phyloP scores from a whole-genome alignment of 2,888 invertebrate species.

The Holacanthella duospinosa region DNA sequence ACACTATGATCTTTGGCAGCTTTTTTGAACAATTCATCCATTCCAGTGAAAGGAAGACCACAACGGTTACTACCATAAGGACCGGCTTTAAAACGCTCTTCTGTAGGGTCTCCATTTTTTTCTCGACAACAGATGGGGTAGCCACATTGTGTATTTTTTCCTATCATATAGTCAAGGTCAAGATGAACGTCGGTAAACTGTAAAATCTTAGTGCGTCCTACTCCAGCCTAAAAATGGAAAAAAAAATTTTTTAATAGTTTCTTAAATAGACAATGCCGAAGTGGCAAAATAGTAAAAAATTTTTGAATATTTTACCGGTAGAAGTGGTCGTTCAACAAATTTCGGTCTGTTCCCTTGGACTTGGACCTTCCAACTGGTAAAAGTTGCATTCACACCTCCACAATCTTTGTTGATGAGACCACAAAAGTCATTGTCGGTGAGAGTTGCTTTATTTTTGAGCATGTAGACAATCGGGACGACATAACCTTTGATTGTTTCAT shows the following conservation, averaged over 20 bases:
- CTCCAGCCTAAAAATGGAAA: constrained; percentile 47
- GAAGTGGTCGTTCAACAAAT: neutral
- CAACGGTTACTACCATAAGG: constrained; percentile 93
- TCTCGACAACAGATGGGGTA: constrained; percentile 81
- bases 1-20: constrained; percentile 66
- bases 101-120: constrained; percentile 63
- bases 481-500: constrained; percentile 22
- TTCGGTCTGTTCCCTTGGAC: constrained; percentile 18
- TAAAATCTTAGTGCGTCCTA: constrained; percentile 74
- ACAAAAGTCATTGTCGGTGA: constrained; percentile 50
- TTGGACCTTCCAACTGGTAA: constrained; percentile 20
- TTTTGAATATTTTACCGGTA: constrained; percentile 16
- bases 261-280: too few species aligned
- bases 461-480: constrained; percentile 49
- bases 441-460: constrained; percentile 46
- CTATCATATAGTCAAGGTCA: constrained; percentile 84
- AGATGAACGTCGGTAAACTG: constrained; percentile 93
- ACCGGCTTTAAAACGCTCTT: constrained; percentile 70
- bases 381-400: constrained; percentile 5
- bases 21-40: constrained; percentile 81
- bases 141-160: constrained; percentile 79
- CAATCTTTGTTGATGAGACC: constrained; percentile 42
- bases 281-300: neutral
- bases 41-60: constrained; percentile 80
- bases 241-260: neutral